Percentiles rank a stretch among this genome's conserved stretches.
phyloP scores from a whole-genome alignment of 35 echinoderm and acorn worm genomes.

The Nesometra sesokonis region DNA sequence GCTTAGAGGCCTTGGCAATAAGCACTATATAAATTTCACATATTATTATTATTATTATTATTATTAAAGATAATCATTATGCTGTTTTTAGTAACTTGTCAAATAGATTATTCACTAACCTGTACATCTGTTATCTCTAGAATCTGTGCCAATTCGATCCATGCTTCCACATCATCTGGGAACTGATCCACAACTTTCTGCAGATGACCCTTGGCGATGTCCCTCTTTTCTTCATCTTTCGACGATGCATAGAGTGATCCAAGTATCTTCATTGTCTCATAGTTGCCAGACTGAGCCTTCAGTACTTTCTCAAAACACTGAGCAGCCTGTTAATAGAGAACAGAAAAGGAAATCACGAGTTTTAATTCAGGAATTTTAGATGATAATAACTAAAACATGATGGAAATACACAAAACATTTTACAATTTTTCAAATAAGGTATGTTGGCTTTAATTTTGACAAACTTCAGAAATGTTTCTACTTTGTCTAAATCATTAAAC shows the following conservation, averaged over 20 bases:
- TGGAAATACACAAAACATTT: too few species aligned
- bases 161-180: slow-evolving; percentile 97
- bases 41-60: too few species aligned
- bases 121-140: slow-evolving; percentile 84
- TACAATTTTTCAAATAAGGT: too few species aligned
- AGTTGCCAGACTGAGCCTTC: slow-evolving; percentile 93
- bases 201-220: slow-evolving; percentile 72
- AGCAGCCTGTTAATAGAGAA: slow-evolving; percentile 26
- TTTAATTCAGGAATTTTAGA: too few species aligned
- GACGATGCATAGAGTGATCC: slow-evolving; percentile 80
- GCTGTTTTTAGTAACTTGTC: too few species aligned
- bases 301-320: slow-evolving; percentile 99
- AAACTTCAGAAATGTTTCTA: too few species aligned
- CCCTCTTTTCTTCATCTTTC: slow-evolving; percentile 56
- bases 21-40: too few species aligned
- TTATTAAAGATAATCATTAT: too few species aligned
- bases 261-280: slow-evolving; percentile 98
- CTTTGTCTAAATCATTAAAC: too few species aligned
- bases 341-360: neutral
- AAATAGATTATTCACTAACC: slow-evolving; percentile 1
- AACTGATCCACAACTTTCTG: slow-evolving; percentile 98
- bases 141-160: slow-evolving; percentile 98
- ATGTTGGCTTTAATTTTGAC: too few species aligned
- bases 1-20: too few species aligned
- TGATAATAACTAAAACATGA: too few species aligned